Conservation (phyloP, 1,140 invertebrate genomes). For the Drosophila repletoides region DNA sequence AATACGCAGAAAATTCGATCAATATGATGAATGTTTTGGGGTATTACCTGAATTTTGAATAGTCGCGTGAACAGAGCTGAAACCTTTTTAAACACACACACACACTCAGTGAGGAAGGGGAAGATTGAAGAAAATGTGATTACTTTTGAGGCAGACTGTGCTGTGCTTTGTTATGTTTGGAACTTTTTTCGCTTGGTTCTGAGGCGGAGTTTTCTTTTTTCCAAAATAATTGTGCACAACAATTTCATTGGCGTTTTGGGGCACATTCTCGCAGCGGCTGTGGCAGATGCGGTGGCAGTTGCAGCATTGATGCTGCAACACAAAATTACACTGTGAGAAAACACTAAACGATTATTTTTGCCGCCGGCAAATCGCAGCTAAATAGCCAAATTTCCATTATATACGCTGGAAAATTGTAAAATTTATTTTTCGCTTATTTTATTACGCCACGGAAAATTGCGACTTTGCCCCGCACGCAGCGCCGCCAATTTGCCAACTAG, state of each 20-base stretch:
- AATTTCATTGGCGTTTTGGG: conserved; percentile 67
- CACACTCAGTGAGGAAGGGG: conserved; percentile 3
- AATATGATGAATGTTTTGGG: neutral
- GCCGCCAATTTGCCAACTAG: conserved; percentile 45
- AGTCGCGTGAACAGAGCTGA: conserved; percentile 4
- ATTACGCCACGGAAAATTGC: conserved; percentile 22
- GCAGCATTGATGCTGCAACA: conserved; percentile 33
- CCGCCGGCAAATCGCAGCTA: conserved; percentile 29
- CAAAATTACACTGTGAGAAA: neutral
- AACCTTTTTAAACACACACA: conserved; percentile 43
- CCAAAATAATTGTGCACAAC: conserved; percentile 71
- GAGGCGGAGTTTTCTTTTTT: conserved; percentile 71
- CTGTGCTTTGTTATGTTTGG: conserved; percentile 57
- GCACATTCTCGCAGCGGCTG: conserved; percentile 51
- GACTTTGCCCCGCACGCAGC: conserved; percentile 25
- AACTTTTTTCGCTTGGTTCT: conserved; percentile 78
- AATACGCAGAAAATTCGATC: neutral
- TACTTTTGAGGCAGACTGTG: no score
- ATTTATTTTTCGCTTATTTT: neutral
- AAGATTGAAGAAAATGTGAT: no score
- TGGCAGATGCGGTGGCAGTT: conserved; percentile 3
- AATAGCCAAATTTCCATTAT: conserved; percentile 26
- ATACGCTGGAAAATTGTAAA: conserved; percentile 13
- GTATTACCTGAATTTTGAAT: conserved; percentile 23
- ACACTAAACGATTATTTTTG: conserved; percentile 6